Evolutionary conservation across 2,797 vertebrate species (phyloP).

Genomic region (Bradypus variegatus): DNA sequence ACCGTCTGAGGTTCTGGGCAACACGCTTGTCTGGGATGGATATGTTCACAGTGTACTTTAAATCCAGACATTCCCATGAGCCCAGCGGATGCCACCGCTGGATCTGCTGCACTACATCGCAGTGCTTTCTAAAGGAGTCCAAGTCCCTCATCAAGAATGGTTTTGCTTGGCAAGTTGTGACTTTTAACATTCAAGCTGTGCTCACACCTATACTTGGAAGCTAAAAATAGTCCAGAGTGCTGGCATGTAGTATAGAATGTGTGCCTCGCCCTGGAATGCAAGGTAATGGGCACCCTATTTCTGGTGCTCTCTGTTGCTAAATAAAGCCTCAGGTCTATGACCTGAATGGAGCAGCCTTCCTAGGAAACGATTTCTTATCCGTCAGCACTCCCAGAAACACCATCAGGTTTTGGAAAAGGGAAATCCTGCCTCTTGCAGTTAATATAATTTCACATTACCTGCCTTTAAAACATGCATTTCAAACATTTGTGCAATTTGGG

Average conservation of each 20-base stretch:
- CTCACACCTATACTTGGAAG: constrained; percentile 58
- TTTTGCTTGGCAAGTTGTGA: constrained; percentile 52
- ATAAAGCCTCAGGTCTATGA: constrained; percentile 63
- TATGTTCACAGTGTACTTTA: neutral
- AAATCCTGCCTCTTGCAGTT: neutral
- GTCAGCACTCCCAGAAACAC: neutral
- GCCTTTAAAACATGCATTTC: neutral
- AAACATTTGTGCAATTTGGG: neutral
- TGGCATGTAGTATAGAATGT: constrained; percentile 59
- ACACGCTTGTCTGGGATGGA: neutral
- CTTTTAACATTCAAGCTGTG: constrained; percentile 60
- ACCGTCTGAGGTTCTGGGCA: neutral
- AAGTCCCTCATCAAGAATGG: neutral
- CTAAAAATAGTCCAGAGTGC: constrained; percentile 69
- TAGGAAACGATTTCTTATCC: constrained; percentile 33
- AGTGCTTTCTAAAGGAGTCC: neutral
- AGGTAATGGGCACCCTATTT: constrained; percentile 70
- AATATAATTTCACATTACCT: neutral
- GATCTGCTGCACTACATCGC: neutral
- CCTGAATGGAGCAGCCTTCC: constrained; percentile 51
- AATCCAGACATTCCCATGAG: neutral
- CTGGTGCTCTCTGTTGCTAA: constrained; percentile 70
- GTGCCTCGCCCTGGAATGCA: constrained; percentile 60
- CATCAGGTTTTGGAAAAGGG: neutral
- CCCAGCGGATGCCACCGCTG: neutral